A percentile compares a stretch with the other conserved stretches of the same genome.
Evolutionary conservation across 2,797 vertebrate genomes (phyloP).

Genomic region (Geotrypetes seraphini): DNA sequence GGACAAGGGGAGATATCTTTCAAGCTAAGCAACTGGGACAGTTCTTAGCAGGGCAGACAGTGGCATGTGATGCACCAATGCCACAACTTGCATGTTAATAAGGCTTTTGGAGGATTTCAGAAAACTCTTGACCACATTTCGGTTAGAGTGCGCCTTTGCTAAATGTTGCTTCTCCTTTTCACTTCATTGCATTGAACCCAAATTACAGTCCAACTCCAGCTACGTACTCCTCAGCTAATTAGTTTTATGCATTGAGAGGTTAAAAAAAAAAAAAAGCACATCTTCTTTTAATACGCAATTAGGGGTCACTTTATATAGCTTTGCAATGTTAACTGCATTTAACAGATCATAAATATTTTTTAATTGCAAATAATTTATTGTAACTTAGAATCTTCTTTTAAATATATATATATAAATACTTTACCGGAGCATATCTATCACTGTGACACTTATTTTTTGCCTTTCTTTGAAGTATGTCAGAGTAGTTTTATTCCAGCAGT

Average conservation of each 20-base stretch:
- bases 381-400: no score
- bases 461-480: no score
- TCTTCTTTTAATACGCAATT: constrained; percentile 27
- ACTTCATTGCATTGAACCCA: constrained; percentile 17
- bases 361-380: constrained; percentile 28
- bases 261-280: constrained; percentile 3
- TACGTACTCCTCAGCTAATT: constrained; percentile 7
- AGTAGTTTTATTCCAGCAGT: no score
- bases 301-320: constrained; percentile 22
- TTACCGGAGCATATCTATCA: no score
- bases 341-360: constrained; percentile 30
- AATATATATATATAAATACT: no score
- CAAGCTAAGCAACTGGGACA: no score
- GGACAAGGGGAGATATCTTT: no score
- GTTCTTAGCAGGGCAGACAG: no score
- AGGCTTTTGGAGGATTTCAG: no score
- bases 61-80: no score
- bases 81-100: no score
- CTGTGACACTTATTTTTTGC: no score
- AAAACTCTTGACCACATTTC: not conserved
- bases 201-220: constrained; percentile 2
- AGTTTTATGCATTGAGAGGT: constrained; percentile 6
- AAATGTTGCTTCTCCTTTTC: constrained; percentile 5
- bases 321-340: constrained; percentile 31
- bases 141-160: constrained; percentile 2